Percentiles rank a stretch among this genome's conserved stretches.
These are phyloP conservation scores for Cataglyphis rosenhaueri DNA, from an alignment of 2,888 invertebrate species.

Conservation along the genomic window DNA sequence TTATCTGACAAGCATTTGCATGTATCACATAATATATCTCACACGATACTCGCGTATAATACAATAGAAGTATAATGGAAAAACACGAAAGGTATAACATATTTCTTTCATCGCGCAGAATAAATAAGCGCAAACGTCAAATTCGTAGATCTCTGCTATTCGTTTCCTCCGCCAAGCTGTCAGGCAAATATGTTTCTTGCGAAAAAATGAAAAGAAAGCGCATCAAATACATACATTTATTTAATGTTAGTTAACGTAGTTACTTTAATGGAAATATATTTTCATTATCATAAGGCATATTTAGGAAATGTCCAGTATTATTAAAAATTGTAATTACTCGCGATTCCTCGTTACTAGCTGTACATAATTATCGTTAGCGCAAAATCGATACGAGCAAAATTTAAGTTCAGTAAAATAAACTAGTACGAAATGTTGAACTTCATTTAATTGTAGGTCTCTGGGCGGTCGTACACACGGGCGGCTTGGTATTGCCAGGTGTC, in stretches of 20 bases:
- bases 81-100: slow-evolving; percentile 30
- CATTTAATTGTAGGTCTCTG: slow-evolving; percentile 88
- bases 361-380: slow-evolving; percentile 5
- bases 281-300: slow-evolving; percentile 10
- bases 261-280: background rate
- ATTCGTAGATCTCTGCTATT: slow-evolving; percentile 39
- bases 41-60: background rate
- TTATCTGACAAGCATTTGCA: background rate
- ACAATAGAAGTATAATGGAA: slow-evolving; percentile 46
- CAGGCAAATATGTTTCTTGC: slow-evolving; percentile 5
- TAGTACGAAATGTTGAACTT: slow-evolving; percentile 61
- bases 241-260: slow-evolving; percentile 10
- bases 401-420: slow-evolving; percentile 39
- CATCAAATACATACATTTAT: slow-evolving; percentile 18
- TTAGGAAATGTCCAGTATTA: slow-evolving; percentile 15
- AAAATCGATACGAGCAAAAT: background rate
- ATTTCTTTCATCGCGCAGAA: slow-evolving; percentile 22
- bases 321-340: slow-evolving; percentile 18
- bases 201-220: slow-evolving; percentile 23
- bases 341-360: background rate
- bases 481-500: slow-evolving; percentile 90
- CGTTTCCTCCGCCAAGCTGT: slow-evolving; percentile 23
- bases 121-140: slow-evolving; percentile 47
- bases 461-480: slow-evolving; percentile 94
- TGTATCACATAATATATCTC: slow-evolving; percentile 17